Percentiles rank a stretch among this genome's conserved stretches.
Evolutionary conservation across 2,113 vertebrate genomes (phyloP).

Genomic region (Channa maculata): DNA sequence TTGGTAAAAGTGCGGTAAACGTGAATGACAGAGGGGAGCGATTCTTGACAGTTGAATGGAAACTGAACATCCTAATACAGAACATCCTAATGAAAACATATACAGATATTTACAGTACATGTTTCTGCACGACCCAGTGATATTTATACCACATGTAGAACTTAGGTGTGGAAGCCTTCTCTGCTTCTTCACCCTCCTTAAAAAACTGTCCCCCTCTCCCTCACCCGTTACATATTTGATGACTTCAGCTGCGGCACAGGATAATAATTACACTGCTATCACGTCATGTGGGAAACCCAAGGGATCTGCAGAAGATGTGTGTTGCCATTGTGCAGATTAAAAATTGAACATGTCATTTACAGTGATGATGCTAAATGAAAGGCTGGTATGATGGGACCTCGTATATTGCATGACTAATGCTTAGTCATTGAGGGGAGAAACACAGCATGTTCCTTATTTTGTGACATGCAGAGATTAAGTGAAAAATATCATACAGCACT

Average conservation of each 20-base stretch:
- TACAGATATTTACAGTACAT: too few relatives aligned
- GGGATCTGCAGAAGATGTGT: constrained; percentile 42
- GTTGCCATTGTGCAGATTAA: constrained; percentile 58
- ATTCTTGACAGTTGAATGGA: too few relatives aligned
- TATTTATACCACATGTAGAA: too few relatives aligned
- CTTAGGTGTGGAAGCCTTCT: not conserved
- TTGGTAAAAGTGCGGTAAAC: too few relatives aligned
- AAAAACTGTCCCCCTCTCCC: not conserved
- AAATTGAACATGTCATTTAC: constrained; percentile 63
- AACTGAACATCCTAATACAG: too few relatives aligned
- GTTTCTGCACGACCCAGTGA: too few relatives aligned
- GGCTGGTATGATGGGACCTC: constrained; percentile 22
- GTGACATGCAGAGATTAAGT: too few relatives aligned
- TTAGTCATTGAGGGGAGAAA: constrained; percentile 39
- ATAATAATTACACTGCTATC: constrained; percentile 63
- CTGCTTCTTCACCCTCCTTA: not conserved
- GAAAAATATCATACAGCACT: too few relatives aligned
- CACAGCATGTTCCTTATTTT: not conserved
- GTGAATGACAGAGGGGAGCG: too few relatives aligned
- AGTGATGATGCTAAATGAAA: constrained; percentile 53
- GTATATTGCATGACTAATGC: constrained; percentile 50
- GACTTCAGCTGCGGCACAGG: constrained; percentile 36
- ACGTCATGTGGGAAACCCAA: constrained; percentile 45
- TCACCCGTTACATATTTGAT: constrained; percentile 70
- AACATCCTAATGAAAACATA: too few relatives aligned